A percentile compares a stretch with the other conserved stretches of the same genome.
Conservation (phyloP, 2,797 vertebrate species). For the Pipistrellus kuhlii region DNA sequence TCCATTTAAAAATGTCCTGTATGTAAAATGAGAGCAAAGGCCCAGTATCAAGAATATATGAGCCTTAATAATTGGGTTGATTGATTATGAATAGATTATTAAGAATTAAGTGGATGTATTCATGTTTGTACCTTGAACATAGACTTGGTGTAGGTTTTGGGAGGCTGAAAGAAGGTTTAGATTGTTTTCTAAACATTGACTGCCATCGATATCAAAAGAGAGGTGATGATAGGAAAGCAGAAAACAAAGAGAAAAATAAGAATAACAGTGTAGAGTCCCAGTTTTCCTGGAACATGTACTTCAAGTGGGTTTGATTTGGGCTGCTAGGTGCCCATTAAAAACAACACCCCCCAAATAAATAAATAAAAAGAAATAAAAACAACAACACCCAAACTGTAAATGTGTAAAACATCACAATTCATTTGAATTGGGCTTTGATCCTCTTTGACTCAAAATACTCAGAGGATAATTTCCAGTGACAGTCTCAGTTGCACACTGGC, state of each 20-base stretch:
- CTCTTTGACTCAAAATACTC: not conserved
- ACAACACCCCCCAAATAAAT: not conserved
- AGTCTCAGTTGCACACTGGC: not conserved
- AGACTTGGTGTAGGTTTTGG: not conserved
- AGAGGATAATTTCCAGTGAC: not conserved
- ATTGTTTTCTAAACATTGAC: not conserved
- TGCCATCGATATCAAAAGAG: not conserved
- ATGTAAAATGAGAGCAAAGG: constrained; percentile 17
- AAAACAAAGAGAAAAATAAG: not conserved
- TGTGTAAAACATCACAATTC: not conserved
- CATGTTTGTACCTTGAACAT: not conserved
- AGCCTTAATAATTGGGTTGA: not conserved
- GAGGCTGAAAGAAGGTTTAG: not conserved
- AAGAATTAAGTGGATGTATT: not conserved
- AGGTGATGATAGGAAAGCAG: not conserved
- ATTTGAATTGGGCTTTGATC: constrained; percentile 35
- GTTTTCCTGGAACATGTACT: not conserved
- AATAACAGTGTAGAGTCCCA: not conserved
- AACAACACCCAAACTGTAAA: not conserved
- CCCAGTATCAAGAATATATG: not conserved
- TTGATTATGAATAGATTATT: not conserved
- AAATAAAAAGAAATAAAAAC: too few species aligned
- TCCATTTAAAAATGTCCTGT: constrained; percentile 30
- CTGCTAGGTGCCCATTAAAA: not conserved
- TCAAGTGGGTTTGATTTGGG: not conserved